Conservation (phyloP, 1,140 invertebrate species). For the Lucilia sericata region DNA sequence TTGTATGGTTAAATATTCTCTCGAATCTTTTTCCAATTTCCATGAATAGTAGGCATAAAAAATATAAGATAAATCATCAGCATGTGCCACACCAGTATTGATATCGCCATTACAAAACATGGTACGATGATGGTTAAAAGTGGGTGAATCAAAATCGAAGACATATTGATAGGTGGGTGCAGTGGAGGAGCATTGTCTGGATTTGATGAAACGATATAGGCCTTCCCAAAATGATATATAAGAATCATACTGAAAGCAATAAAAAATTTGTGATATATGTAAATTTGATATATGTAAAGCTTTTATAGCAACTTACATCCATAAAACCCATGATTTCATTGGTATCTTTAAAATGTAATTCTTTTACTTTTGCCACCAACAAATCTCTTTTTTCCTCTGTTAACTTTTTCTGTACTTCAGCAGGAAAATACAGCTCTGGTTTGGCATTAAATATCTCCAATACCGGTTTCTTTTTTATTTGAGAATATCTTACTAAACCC, state of each 20-base stretch:
- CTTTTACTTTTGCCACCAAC: conserved; percentile 51
- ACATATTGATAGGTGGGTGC: conserved; percentile 68
- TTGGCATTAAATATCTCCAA: conserved; percentile 49
- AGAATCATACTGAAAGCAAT: conserved; percentile 53
- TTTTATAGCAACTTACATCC: conserved; percentile 18
- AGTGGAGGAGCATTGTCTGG: conserved; percentile 56
- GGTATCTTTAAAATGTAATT: conserved; percentile 51
- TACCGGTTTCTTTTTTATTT: conserved; percentile 50
- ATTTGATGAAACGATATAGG: conserved; percentile 60
- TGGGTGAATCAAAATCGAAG: conserved; percentile 66
- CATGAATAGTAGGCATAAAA: conserved; percentile 69
- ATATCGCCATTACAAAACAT: conserved; percentile 52
- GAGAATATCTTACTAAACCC: conserved; percentile 51
- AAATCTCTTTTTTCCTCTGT: conserved; percentile 50
- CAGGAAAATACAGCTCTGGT: conserved; percentile 53
- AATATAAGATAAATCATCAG: conserved; percentile 75
- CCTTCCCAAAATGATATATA: conserved; percentile 67
- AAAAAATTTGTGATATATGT: background rate
- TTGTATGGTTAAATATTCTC: conserved; percentile 60
- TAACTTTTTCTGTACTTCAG: conserved; percentile 46
- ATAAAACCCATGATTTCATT: conserved; percentile 53
- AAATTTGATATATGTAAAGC: no score
- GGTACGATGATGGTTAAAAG: conserved; percentile 57
- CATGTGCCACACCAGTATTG: conserved; percentile 67
- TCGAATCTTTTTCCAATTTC: conserved; percentile 56